phyloP scores from a whole-genome alignment of 1,140 invertebrate species.

The Onthophagus taurus region DNA sequence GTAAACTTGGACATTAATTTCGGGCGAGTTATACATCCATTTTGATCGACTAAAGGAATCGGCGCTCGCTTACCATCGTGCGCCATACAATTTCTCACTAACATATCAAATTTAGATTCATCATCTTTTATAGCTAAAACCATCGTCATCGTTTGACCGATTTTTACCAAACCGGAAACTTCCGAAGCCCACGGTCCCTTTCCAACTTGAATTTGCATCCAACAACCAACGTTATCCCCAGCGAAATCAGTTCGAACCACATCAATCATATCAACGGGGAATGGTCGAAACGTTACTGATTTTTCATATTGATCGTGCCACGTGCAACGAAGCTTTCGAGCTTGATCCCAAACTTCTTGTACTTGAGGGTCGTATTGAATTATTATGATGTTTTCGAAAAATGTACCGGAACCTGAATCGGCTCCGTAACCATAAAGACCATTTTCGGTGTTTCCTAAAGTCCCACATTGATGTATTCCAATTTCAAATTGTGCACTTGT shows the following conservation, averaged over 20 bases:
- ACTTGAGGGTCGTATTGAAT: constrained; percentile 92
- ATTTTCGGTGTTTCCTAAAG: constrained; percentile 81
- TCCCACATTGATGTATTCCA: constrained; percentile 82
- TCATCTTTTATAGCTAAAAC: constrained; percentile 92
- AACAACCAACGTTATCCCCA: constrained; percentile 90
- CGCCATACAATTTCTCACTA: constrained; percentile 88
- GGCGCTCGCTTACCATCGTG: constrained; percentile 89
- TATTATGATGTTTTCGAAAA: constrained; percentile 91
- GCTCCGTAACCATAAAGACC: constrained; percentile 73
- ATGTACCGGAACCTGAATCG: constrained; percentile 80
- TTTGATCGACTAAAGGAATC: constrained; percentile 89
- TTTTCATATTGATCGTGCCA: constrained; percentile 96
- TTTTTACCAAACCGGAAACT: constrained; percentile 88
- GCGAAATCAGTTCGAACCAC: constrained; percentile 89
- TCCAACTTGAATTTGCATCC: constrained; percentile 91
- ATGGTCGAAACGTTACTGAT: constrained; percentile 86
- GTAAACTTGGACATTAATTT: constrained; percentile 91
- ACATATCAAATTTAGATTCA: constrained; percentile 92
- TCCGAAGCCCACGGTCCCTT: constrained; percentile 94
- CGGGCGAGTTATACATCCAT: constrained; percentile 82
- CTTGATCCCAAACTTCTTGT: constrained; percentile 94
- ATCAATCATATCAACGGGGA: constrained; percentile 92
- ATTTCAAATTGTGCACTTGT: constrained; percentile 85
- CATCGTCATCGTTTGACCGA: constrained; percentile 96
- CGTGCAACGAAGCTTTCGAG: constrained; percentile 81